Conservation (phyloP, 2,888 invertebrate genomes). For the Leptinotarsa tumamoca region DNA sequence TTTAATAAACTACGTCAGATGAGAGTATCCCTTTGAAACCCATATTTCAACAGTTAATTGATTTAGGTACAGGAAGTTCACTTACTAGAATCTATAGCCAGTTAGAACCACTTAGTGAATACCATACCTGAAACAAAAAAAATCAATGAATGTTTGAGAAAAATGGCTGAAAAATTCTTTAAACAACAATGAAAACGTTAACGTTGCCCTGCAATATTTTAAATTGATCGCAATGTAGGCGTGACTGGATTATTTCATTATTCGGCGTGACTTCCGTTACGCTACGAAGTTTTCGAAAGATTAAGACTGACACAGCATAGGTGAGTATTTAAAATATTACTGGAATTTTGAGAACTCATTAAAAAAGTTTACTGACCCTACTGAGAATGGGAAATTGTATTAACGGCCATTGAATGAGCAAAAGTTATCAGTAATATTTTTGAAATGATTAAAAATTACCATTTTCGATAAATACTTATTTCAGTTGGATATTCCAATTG, state of each 20-base stretch:
- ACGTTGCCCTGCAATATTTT: conserved; percentile 23
- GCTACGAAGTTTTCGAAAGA: background rate
- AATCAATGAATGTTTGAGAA: conserved; percentile 25
- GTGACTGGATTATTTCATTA: conserved; percentile 33
- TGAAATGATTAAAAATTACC: too few species aligned
- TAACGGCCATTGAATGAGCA: too few species aligned
- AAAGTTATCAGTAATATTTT: too few species aligned
- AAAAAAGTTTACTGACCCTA: too few species aligned
- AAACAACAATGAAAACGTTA: conserved; percentile 22
- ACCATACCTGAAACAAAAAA: conserved; percentile 39
- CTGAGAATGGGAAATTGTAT: too few species aligned
- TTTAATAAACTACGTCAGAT: too few species aligned
- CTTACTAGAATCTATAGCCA: background rate
- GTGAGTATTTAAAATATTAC: background rate
- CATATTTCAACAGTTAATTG: too few species aligned
- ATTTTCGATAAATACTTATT: too few species aligned
- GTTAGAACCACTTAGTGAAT: background rate
- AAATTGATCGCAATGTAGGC: conserved; percentile 33
- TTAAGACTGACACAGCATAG: too few species aligned
- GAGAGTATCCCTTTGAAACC: too few species aligned
- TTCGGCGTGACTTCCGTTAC: conserved; percentile 4
- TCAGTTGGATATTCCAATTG: too few species aligned
- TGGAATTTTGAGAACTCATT: background rate
- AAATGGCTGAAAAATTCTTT: conserved; percentile 24
- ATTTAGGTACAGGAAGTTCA: background rate